Base-by-base conservation (phyloP, 2,113 vertebrate genomes). In the Tychaedon coryphoeus region DNA sequence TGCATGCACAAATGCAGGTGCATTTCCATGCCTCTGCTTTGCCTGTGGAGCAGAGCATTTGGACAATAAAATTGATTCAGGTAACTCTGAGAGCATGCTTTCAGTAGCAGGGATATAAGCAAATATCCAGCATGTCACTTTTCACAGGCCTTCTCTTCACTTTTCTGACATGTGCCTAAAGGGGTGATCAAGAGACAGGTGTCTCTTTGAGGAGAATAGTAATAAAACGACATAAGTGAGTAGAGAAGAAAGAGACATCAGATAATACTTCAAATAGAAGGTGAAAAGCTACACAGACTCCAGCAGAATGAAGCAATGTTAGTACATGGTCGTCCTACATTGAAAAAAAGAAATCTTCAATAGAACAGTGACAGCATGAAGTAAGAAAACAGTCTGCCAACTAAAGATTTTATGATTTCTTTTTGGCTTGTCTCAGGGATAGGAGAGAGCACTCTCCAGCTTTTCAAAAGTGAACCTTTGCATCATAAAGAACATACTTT, bases 141-240 rank as follows among this genome's bases (percentile, higher is more conserved):
- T 54, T 64, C 65, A 57, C 19, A 69, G 33, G 28, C 16, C 16
- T 78, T 83, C 72, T 64, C 50, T 77, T 82, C 50, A 65, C 53
- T 73, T 65, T 76, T 62, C 56, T 96, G 93, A 90, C 56, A 25
- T 67, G n/a, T 56, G 42, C 92, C 53, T 94, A 56, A 85, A 88
- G 58, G 60, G 77, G 22, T 19, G 66, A 85, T 91, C 92, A 88
- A 79, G 71, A 83, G 71, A 93, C 70, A 92, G 92, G 26, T 28
- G 47, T 73, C 62, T 60, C 90, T 95, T 95, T 92, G 38, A 95
- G 60, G 47, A 79, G 58, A 73, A 88, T 50, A 62, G 74, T 43
- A 93, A 74, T 88, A 94, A 95, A 82, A 91, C 67, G 70, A 89
- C 77, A 64, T 26, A 81, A 91, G 57, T 61, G 74, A 85, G 70